A percentile compares a stretch with the other conserved stretches of the same genome.
Conservation (phyloP, 1,140 invertebrate genomes). For the Adelges cooleyi region DNA sequence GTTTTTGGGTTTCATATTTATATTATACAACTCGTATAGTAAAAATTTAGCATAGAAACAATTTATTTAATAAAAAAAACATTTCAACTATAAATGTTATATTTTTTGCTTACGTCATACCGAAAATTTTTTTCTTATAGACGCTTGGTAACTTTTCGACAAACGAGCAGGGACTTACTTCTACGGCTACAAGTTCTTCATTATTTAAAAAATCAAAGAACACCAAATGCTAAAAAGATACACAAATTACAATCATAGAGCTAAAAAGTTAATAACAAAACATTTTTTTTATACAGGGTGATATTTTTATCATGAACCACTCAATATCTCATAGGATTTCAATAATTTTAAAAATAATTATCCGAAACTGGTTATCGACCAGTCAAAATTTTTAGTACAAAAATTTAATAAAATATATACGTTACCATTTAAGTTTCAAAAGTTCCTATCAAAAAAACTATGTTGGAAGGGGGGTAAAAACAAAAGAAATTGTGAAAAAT, state of each 20-base stretch:
- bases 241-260: background rate
- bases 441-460: too few species aligned
- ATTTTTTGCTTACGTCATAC: slow-evolving; percentile 35
- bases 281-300: too few species aligned
- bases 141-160: slow-evolving; percentile 49
- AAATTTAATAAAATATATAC: too few species aligned
- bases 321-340: too few species aligned
- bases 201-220: slow-evolving; percentile 46
- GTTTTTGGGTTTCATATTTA: background rate
- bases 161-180: slow-evolving; percentile 51
- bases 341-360: slow-evolving; percentile 28
- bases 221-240: slow-evolving; percentile 50
- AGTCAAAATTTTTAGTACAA: too few species aligned
- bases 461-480: too few species aligned
- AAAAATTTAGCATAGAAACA: background rate
- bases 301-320: too few species aligned
- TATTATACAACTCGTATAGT: too few species aligned
- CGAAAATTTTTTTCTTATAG: slow-evolving; percentile 50
- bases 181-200: slow-evolving; percentile 53
- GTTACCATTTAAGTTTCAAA: too few species aligned
- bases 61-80: background rate
- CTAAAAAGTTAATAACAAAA: slow-evolving; percentile 30
- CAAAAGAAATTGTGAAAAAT: too few species aligned
- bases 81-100: background rate
- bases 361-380: too few species aligned